phyloP scores from a whole-genome alignment of 2,888 invertebrate genomes.

The Steinernema carpocapsae region DNA sequence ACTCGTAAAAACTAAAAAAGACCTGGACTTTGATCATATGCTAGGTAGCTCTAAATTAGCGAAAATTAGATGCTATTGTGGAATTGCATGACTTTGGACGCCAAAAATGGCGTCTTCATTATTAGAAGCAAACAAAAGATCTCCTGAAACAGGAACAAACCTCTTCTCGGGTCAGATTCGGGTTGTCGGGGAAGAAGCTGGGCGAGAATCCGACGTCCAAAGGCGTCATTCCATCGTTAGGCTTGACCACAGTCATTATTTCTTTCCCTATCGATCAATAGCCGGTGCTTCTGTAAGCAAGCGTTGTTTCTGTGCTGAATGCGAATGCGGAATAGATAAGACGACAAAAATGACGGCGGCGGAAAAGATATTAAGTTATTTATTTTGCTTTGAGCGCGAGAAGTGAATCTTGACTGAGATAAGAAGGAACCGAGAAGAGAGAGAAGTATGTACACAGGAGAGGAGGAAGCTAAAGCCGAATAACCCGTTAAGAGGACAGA shows the following conservation, averaged over 20 bases:
- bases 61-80: no score
- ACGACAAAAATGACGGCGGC: no score
- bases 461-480: slow-evolving; percentile 9
- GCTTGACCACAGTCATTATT: no score
- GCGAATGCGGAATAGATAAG: background rate
- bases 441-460: background rate
- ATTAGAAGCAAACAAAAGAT: no score
- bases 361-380: no score
- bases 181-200: slow-evolving; percentile 20
- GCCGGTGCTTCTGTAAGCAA: background rate
- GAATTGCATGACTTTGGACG: no score
- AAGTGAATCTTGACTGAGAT: slow-evolving; percentile 29
- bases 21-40: no score
- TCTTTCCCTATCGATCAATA: slow-evolving; percentile 11
- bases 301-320: no score
- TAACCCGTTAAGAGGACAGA: background rate
- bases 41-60: no score
- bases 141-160: background rate
- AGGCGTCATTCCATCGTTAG: background rate
- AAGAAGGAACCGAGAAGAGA: slow-evolving; percentile 19
- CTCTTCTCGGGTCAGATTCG: background rate
- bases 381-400: slow-evolving; percentile 23
- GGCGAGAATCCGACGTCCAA: slow-evolving; percentile 16
- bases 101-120: no score
- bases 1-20: no score